Base-by-base conservation (phyloP, 1,140 invertebrate species). In the Hyposmocoma kahamanoa region DNA sequence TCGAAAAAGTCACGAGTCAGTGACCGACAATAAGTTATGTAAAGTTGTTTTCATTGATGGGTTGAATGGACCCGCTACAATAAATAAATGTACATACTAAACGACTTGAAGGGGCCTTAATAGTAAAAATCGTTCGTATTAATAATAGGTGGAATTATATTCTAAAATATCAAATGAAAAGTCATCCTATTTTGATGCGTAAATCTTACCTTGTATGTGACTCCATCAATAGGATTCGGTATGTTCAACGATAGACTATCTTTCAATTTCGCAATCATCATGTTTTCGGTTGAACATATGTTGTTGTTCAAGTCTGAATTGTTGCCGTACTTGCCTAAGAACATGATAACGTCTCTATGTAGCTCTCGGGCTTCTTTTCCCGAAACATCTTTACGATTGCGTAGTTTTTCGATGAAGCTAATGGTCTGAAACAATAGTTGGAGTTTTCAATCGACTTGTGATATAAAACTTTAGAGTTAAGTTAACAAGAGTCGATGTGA, bases 321-420 rank as follows among this genome's bases (percentile, higher is more conserved):
- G 34, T 20, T 28, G 8, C 47, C 47, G 19, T 28, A 39, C n/a
- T 48, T 48, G 10, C 47, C 53, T 22, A 56, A 36, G 20, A 56
- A 56, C 18, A 56, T 42, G 1, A 41, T 15, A 3, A 56, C 21
- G 10, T 50, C 36, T 36, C 53, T 50, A 22, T 50, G 53, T 0
- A 56, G 22, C 8, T 50, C 43, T 3, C 44, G 26, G 0, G 26
- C 26, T 4, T 47, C 26, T 30, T 46, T 50, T 0, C 22, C 38
- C 1, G 43, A 13, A 1, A 36, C 21, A 19, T 56, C 43, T 21
- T 26, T 50, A 1, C 47, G 13, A 1, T n/a, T 9, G 8, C 34
- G 26, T n/a, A 56, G 22, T 22, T 50, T 56, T 21, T 38, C 38
- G 3, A 56, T 32, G 1, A 18, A 26, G 9, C 18, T 11, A 36